These are phyloP conservation scores for Mus pahari DNA, from an alignment of 2,113 vertebrate genomes.

Conservation along the genomic window DNA sequence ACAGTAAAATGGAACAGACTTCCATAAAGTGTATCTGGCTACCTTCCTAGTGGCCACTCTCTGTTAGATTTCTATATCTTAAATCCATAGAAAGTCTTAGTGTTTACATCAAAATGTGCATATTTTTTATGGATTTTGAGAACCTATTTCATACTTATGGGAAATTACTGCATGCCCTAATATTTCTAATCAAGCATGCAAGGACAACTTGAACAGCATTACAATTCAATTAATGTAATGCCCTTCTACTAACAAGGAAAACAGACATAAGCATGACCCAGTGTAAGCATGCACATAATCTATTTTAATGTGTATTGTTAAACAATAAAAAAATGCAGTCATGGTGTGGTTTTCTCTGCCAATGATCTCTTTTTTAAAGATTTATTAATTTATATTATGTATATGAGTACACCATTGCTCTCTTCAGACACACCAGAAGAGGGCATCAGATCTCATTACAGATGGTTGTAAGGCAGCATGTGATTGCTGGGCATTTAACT, in stretches of 20 bases:
- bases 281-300: neutral
- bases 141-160: neutral
- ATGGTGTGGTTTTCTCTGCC: neutral
- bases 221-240: neutral
- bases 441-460: too few species aligned
- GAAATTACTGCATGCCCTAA: neutral
- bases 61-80: slow-evolving; percentile 2
- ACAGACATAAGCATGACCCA: neutral
- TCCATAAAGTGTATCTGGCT: slow-evolving; percentile 56
- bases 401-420: too few species aligned
- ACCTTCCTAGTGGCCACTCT: neutral
- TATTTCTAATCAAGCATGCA: neutral
- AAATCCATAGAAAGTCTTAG: neutral
- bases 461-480: too few species aligned
- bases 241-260: neutral
- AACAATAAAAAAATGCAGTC: neutral
- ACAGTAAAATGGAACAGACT: slow-evolving; percentile 60
- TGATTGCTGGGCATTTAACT: too few species aligned
- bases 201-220: neutral
- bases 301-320: neutral
- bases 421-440: too few species aligned
- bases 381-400: too few species aligned
- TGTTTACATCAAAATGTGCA: neutral
- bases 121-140: neutral
- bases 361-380: neutral